Evolutionary conservation across 2,888 invertebrate species (phyloP).

Genomic region (Cheilosia urbana): DNA sequence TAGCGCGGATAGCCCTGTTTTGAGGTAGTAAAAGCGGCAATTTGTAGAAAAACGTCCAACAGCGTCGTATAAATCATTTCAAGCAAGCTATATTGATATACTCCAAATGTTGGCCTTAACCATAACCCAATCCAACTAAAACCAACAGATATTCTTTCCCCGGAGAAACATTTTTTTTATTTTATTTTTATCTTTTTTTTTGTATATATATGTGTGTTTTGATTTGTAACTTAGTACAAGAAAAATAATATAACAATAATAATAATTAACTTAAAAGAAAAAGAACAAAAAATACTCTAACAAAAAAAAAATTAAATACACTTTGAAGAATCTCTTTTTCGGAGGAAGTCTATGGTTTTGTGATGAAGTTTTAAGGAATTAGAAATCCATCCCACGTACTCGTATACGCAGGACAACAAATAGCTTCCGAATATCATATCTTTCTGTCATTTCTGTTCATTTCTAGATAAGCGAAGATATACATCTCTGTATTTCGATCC

Average conservation of each 20-base stretch:
- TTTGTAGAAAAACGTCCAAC: no score
- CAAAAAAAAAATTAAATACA: conserved; percentile 80
- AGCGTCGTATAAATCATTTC: no score
- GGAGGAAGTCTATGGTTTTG: conserved; percentile 69
- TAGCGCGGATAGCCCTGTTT: no score
- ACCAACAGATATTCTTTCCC: conserved; percentile 79
- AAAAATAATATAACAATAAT: conserved; percentile 72
- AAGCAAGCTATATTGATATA: no score
- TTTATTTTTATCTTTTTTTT: conserved; percentile 77
- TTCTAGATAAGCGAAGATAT: conserved; percentile 62
- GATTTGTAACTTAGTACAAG: conserved; percentile 76
- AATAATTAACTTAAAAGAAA: conserved; percentile 78
- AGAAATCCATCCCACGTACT: conserved; percentile 49
- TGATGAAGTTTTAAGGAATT: conserved; percentile 61
- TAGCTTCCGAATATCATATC: conserved; percentile 57
- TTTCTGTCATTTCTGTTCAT: conserved; percentile 74
- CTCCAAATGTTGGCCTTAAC: background rate
- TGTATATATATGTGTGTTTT: conserved; percentile 77
- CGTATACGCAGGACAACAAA: conserved; percentile 52
- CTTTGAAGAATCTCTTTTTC: conserved; percentile 70
- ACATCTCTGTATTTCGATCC: conserved; percentile 46
- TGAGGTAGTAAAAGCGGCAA: no score
- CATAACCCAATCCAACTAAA: background rate
- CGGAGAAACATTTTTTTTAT: conserved; percentile 83
- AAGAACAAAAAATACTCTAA: conserved; percentile 78